A percentile compares a stretch with the other conserved stretches of the same genome.
Conservation (phyloP, 2,113 vertebrate species). For the Callaeas wilsoni region DNA sequence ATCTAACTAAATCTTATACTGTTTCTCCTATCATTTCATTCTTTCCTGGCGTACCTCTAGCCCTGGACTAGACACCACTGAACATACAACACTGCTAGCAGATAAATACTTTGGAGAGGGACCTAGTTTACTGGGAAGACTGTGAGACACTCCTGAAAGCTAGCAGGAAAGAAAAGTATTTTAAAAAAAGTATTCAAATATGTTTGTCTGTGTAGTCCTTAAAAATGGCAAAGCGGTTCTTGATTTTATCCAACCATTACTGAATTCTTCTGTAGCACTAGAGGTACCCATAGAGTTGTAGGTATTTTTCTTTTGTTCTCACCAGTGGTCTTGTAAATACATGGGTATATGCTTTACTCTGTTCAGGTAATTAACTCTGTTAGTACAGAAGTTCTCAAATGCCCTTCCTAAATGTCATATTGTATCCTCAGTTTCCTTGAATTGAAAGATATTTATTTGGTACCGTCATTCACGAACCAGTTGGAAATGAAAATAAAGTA, state of each 20-base stretch:
- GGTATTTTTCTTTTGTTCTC: not conserved
- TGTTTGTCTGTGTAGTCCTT: not conserved
- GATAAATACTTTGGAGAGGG: not conserved
- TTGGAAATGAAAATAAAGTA: not conserved
- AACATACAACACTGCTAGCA: not conserved
- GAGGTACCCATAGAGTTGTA: not conserved
- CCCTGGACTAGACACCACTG: not conserved
- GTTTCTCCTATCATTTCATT: not conserved
- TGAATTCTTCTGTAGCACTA: not conserved
- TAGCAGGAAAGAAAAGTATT: not conserved
- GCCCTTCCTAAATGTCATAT: not conserved
- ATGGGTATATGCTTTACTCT: not conserved
- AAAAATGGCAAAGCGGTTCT: not conserved
- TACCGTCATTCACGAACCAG: not conserved
- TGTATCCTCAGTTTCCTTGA: not conserved
- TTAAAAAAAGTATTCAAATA: not conserved
- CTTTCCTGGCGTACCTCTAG: not conserved
- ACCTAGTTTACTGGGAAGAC: not conserved
- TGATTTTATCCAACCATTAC: not conserved
- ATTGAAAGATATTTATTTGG: not conserved
- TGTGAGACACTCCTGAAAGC: not conserved
- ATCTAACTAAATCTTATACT: not conserved
- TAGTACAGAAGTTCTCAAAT: not conserved
- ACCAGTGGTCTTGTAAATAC: not conserved
- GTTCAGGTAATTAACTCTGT: not conserved